Conservation (phyloP, 2,888 invertebrate genomes). For the Dicyrtoma fusca region DNA sequence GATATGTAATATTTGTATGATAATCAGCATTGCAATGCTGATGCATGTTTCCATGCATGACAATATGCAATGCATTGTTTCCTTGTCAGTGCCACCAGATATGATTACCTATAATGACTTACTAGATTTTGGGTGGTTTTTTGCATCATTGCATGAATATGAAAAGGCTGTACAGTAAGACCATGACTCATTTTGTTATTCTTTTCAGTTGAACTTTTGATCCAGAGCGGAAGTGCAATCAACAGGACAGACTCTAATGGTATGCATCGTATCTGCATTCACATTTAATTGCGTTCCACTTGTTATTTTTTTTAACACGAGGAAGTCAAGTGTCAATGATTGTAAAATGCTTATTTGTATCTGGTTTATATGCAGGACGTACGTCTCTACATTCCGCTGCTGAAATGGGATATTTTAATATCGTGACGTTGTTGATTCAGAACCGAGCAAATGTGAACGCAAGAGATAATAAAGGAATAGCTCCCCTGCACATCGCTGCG, state of each 20-base stretch:
- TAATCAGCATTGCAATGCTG: no score
- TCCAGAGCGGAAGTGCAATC: slow-evolving; percentile 50
- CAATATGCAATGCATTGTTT: no score
- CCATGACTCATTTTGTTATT: slow-evolving; percentile 11
- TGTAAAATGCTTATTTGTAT: background rate
- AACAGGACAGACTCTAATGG: slow-evolving; percentile 50
- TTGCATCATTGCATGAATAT: background rate
- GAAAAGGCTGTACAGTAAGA: no score
- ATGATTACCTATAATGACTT: no score
- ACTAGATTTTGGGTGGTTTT: background rate
- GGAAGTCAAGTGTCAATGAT: background rate
- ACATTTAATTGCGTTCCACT: no score
- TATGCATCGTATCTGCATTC: no score
- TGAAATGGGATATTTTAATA: slow-evolving; percentile 53
- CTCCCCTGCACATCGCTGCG: slow-evolving; percentile 51
- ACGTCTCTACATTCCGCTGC: slow-evolving; percentile 48
- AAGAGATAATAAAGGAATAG: slow-evolving; percentile 45
- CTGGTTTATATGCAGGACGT: slow-evolving; percentile 30
- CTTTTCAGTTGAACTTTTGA: slow-evolving; percentile 50
- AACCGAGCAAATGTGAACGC: slow-evolving; percentile 53
- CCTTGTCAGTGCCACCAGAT: no score
- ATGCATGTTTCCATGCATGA: no score
- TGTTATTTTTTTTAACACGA: no score
- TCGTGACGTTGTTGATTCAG: slow-evolving; percentile 46
- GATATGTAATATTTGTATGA: no score